phyloP scores from a whole-genome alignment of 2,888 invertebrate genomes.

The Apodemia zela region DNA sequence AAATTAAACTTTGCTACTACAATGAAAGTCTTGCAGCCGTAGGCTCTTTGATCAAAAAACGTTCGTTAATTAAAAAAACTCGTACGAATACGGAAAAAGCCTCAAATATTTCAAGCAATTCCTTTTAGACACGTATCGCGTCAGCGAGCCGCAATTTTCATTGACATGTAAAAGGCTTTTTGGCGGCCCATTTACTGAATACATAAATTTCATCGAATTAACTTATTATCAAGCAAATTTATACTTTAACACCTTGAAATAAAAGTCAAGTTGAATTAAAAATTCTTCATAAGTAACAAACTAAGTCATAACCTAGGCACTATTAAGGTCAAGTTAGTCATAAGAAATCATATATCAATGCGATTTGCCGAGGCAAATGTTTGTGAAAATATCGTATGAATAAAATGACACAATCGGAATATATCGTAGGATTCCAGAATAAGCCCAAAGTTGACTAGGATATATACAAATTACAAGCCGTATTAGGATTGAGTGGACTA shows the following conservation, averaged over 20 bases:
- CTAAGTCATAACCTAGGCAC: conserved; percentile 6
- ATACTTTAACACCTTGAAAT: not conserved
- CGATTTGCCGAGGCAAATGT: conserved; percentile 9
- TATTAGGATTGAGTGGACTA: not conserved
- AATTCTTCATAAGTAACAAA: not conserved
- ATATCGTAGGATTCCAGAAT: not conserved
- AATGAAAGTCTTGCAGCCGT: not conserved
- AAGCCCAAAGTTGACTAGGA: not conserved
- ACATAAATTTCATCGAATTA: conserved; percentile 29
- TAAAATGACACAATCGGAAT: not conserved
- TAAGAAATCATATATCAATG: conserved; percentile 11
- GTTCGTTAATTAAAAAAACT: conserved; percentile 8
- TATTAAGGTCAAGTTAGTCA: conserved; percentile 12
- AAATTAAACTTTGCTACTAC: too few species aligned
- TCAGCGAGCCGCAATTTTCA: conserved; percentile 23
- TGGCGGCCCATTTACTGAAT: conserved; percentile 32
- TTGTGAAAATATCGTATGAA: conserved; percentile 11
- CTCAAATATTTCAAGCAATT: conserved; percentile 30
- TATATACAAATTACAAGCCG: not conserved
- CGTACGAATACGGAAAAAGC: conserved; percentile 4
- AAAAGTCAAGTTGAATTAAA: not conserved
- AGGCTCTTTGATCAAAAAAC: not conserved
- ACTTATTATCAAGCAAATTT: not conserved
- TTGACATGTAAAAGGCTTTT: conserved; percentile 31
- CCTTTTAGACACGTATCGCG: conserved; percentile 22